These are phyloP conservation scores for Neodiprion lecontei DNA, from an alignment of 1,140 invertebrate species.

Conservation along the genomic window DNA sequence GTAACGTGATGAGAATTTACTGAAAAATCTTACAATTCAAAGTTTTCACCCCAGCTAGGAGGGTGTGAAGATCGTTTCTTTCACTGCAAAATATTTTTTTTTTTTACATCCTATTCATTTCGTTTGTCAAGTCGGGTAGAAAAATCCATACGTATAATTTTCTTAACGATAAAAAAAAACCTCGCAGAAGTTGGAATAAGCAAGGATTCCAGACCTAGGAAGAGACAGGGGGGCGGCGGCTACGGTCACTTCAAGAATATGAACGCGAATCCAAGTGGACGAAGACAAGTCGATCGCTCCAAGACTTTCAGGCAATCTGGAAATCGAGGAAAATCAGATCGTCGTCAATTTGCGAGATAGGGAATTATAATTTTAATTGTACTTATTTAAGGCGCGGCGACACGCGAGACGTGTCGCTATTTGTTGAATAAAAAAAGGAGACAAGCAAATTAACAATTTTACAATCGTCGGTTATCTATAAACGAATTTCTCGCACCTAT, in stretches of 20 bases:
- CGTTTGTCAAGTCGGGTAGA: no score
- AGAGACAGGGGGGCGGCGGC: slow-evolving; percentile 79
- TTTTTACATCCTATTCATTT: no score
- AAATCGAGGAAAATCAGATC: slow-evolving; percentile 49
- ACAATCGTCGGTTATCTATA: not conserved
- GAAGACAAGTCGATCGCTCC: slow-evolving; percentile 57
- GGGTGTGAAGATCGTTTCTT: not conserved
- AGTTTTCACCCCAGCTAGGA: no score
- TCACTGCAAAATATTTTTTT: no score
- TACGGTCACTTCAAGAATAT: slow-evolving; percentile 77
- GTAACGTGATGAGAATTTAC: no score
- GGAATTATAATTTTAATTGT: slow-evolving; percentile 33
- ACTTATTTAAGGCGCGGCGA: not conserved
- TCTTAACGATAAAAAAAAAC: slow-evolving; percentile 40
- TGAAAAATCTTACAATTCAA: no score
- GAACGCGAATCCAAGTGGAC: slow-evolving; percentile 62
- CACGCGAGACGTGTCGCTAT: slow-evolving; percentile 18
- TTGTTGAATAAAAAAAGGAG: not conserved
- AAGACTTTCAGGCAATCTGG: slow-evolving; percentile 51
- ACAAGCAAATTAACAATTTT: not conserved
- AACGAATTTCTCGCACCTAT: not conserved
- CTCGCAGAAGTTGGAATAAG: slow-evolving; percentile 64
- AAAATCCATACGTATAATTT: slow-evolving; percentile 28
- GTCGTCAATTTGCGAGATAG: slow-evolving; percentile 63
- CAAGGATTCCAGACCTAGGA: slow-evolving; percentile 72